Conservation (phyloP, 2,797 vertebrate species). For the Uromys caudimaculatus region DNA sequence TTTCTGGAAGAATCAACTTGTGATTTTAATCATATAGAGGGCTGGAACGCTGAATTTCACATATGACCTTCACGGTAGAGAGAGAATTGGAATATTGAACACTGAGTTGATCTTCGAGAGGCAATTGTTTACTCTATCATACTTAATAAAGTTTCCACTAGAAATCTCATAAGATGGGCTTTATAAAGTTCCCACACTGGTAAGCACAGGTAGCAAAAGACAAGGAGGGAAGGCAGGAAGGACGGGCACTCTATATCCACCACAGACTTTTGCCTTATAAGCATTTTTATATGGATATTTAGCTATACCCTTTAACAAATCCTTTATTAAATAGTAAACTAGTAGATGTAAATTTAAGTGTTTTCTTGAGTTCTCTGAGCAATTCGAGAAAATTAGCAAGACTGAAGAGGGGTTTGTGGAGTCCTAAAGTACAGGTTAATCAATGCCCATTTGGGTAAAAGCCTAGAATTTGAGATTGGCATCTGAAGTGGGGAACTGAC, state of each 20-base stretch:
- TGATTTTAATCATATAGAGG: background rate
- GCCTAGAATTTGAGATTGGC: background rate
- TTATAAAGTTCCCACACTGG: background rate
- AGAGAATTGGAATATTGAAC: background rate
- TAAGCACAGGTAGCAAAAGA: background rate
- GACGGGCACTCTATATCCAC: background rate
- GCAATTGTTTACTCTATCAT: background rate
- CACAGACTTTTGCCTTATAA: background rate
- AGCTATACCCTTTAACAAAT: background rate
- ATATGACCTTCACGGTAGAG: background rate
- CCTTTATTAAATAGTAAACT: conserved; percentile 17
- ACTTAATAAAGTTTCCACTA: background rate
- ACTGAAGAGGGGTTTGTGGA: background rate
- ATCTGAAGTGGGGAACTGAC: background rate
- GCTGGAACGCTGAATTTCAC: background rate
- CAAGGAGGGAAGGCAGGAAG: background rate
- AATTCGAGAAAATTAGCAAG: background rate
- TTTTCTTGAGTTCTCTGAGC: background rate
- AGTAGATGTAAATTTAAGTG: background rate
- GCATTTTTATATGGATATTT: background rate
- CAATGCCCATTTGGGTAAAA: background rate
- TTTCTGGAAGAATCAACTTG: background rate
- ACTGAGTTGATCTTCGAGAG: background rate
- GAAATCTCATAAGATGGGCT: background rate
- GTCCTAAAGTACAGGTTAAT: background rate